Evolutionary conservation across 2,113 vertebrate genomes (phyloP), one percentile per base, ranked within the genome.

Genomic region (Actenoides hombroni): DNA sequence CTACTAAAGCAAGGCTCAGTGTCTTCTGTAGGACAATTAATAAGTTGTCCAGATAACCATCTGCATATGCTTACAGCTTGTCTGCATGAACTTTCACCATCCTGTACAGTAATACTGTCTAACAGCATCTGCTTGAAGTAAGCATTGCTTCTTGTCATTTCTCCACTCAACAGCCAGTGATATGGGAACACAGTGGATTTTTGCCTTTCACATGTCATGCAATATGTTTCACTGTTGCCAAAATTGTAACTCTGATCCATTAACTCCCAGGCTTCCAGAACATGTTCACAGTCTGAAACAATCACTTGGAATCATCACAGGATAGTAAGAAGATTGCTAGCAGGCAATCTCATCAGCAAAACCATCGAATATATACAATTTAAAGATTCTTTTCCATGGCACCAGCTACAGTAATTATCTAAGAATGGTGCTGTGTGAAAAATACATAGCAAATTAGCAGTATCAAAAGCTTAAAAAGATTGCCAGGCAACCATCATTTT

Each of bases 271-370:
- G 61, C 57, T 83, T 88, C 73, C 76, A 94, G 61, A 78, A 74
- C 65, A 60, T 51, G 51, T 68, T 95, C 74, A 48, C 7, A 1
- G 15, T 64, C 78, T 82, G 56, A 81, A 94, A 91, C 51, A 87
- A 96, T 90, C 76, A n/a, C 83, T 92, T 95, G 40, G 28, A 92
- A 92, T 80, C 74, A 90, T 88, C 76, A 83, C 71, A 90, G 86
- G 85, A 82, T 42, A 96, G 88, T 64, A 94, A 87, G 90, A 96
- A 91, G 86, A 93, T 75, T 96, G 71, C 56, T 82, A 83, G 76
- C 46, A 75, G 67, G 70, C 60, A 92, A 87, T 92, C 59, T 93
- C 87, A 87, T 87, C 64, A 40, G 65, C 75, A 80, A 82, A 70
- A 48, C 39, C 64, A 77, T 35, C 59, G 77, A 93, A 94, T 40